Evolutionary conservation across 2,113 vertebrate genomes (phyloP).

Genomic region (Lagopus muta): DNA sequence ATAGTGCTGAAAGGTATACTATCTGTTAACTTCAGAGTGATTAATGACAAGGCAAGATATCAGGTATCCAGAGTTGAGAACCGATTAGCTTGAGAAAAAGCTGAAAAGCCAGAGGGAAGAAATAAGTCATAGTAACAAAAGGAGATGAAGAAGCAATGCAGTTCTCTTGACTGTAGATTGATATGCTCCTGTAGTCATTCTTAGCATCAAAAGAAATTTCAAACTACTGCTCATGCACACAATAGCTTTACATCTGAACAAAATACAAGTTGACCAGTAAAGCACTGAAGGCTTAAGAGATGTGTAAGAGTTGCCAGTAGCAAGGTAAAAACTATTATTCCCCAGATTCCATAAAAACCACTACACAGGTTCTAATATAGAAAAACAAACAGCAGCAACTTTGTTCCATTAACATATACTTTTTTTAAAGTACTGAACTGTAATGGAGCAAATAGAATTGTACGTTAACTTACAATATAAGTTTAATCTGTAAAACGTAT

Average conservation of each 20-base stretch:
- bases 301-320: background rate
- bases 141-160: constrained; percentile 20
- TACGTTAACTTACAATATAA: background rate
- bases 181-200: constrained; percentile 32
- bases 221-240: background rate
- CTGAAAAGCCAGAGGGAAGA: constrained; percentile 76
- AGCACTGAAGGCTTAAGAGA: background rate
- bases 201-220: constrained; percentile 35
- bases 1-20: constrained; percentile 68
- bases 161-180: constrained; percentile 34
- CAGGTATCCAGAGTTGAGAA: constrained; percentile 69
- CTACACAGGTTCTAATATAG: background rate
- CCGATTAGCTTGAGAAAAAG: constrained; percentile 73
- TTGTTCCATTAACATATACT: background rate
- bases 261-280: background rate
- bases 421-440: background rate
- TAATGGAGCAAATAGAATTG: background rate
- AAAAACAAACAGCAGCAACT: background rate
- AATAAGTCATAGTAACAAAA: constrained; percentile 72
- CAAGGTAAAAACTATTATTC: background rate
- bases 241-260: background rate
- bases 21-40: constrained; percentile 89
- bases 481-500: background rate
- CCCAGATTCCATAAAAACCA: background rate
- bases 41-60: constrained; percentile 87